Conservation (phyloP, 2,797 vertebrate genomes). For the Triplophysa yarkandensis region DNA sequence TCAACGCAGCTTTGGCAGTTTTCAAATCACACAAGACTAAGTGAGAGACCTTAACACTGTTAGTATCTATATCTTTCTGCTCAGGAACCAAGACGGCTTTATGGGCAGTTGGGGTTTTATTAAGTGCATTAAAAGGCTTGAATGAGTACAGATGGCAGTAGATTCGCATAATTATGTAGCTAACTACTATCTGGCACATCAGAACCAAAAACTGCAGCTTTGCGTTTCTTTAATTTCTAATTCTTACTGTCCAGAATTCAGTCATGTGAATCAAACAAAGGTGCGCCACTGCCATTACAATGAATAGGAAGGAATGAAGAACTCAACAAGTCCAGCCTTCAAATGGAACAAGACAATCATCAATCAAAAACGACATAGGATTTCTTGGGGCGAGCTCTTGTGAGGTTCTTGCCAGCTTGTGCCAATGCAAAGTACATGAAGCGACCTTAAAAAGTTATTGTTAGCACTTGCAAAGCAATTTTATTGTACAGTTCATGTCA, state of each 20-base stretch:
- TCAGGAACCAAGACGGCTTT: constrained; percentile 14
- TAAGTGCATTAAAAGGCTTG: constrained; percentile 19
- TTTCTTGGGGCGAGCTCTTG: no score
- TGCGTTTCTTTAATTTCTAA: background rate
- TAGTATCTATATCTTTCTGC: constrained; percentile 19
- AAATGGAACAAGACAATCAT: no score
- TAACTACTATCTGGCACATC: constrained; percentile 7
- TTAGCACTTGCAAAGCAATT: no score
- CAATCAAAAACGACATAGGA: no score
- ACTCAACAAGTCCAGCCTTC: no score
- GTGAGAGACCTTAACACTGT: constrained; percentile 14
- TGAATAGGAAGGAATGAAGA: no score
- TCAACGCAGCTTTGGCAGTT: constrained; percentile 38
- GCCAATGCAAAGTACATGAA: no score
- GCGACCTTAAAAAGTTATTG: no score
- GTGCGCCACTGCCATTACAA: no score
- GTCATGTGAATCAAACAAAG: background rate
- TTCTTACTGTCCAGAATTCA: background rate
- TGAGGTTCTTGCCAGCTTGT: no score
- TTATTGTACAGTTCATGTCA: no score
- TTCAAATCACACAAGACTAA: constrained; percentile 38
- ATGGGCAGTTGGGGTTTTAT: constrained; percentile 18
- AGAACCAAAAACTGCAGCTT: background rate
- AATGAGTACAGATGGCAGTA: constrained; percentile 19
- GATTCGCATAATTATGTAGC: constrained; percentile 19